Conservation (phyloP, 2,888 invertebrate genomes). For the Drosophila antonietae region DNA sequence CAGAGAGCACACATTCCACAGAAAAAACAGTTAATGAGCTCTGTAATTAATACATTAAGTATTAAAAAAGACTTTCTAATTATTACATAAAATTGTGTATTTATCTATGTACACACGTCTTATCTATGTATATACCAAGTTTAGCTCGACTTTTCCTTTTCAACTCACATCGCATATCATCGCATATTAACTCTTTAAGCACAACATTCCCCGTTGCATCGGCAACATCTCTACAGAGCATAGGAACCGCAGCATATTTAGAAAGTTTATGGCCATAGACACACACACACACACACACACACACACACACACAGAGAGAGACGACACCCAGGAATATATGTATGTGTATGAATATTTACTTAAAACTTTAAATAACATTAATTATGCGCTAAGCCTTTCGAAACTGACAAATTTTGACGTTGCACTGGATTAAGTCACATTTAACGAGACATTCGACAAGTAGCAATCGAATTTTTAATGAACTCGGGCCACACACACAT, state of each 20-base stretch:
- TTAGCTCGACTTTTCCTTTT: background rate
- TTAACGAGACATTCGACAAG: constrained; percentile 35
- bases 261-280: constrained; percentile 51
- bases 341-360: constrained; percentile 3
- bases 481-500: constrained; percentile 51
- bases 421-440: constrained; percentile 59
- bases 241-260: constrained; percentile 53
- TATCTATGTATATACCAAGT: too few species aligned
- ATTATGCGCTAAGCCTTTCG: constrained; percentile 58
- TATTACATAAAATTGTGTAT: too few species aligned
- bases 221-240: constrained; percentile 4
- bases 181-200: background rate
- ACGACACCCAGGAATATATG: background rate
- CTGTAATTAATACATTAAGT: too few species aligned
- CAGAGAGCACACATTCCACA: too few species aligned
- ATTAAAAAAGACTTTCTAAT: too few species aligned
- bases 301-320: constrained; percentile 4
- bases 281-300: constrained; percentile 14
- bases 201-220: background rate
- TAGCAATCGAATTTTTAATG: constrained; percentile 53
- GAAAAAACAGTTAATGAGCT: too few species aligned
- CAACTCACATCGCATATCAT: background rate
- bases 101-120: too few species aligned
- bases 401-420: constrained; percentile 60
- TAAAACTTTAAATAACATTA: constrained; percentile 63